A percentile compares a stretch with the other conserved stretches of the same genome.
These are phyloP conservation scores for Aleiodes leptofemur DNA, from an alignment of 2,888 invertebrate genomes.

Conservation along the genomic window DNA sequence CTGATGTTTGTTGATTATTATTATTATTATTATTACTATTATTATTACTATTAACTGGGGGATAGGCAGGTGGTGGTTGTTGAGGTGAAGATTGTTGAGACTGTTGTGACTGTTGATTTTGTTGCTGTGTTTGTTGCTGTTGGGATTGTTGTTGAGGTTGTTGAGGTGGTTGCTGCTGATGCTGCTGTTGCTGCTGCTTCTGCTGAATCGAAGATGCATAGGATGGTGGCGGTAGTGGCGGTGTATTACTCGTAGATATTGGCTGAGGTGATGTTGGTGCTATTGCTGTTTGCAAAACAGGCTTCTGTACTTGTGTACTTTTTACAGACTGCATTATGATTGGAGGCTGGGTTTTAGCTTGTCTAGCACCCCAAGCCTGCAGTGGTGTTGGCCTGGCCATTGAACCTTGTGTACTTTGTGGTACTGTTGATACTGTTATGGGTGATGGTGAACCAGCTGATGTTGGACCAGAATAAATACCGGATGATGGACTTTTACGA, in stretches of 20 bases:
- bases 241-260: conserved; percentile 76
- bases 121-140: conserved; percentile 78
- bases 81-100: conserved; percentile 80
- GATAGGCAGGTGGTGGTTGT: conserved; percentile 78
- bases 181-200: conserved; percentile 79
- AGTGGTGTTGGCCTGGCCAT: conserved; percentile 88
- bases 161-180: conserved; percentile 64
- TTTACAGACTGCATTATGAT: conserved; percentile 98
- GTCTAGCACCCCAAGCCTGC: conserved; percentile 90
- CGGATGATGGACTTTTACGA: conserved; percentile 90
- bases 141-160: conserved; percentile 78
- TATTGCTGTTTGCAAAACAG: conserved; percentile 94
- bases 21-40: conserved; percentile 75
- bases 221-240: conserved; percentile 87
- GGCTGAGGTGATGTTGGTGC: conserved; percentile 90
- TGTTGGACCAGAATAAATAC: conserved; percentile 89
- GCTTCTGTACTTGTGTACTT: conserved; percentile 96
- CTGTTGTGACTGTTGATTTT: conserved; percentile 68
- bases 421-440: conserved; percentile 82
- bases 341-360: conserved; percentile 92
- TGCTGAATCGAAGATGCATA: conserved; percentile 89
- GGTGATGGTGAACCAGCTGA: conserved; percentile 91
- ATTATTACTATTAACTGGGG: conserved; percentile 77
- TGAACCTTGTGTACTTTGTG: conserved; percentile 80
- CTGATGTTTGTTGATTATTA: conserved; percentile 70